phyloP scores from a whole-genome alignment of 2,888 invertebrate genomes.

The Gisinianus flammeolus region DNA sequence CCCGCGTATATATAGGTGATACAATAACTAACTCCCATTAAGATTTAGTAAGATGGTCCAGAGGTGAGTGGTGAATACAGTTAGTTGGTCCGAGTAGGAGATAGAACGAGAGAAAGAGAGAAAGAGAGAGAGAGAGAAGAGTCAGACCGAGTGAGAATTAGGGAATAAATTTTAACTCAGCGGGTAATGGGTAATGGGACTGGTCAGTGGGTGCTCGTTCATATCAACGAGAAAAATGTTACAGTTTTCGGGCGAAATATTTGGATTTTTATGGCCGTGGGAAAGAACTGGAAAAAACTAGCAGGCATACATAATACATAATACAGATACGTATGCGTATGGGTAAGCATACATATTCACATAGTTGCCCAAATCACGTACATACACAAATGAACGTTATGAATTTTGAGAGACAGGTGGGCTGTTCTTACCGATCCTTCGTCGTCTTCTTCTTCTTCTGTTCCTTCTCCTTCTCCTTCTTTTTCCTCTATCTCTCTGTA shows the following conservation, averaged over 20 bases:
- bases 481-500: not conserved
- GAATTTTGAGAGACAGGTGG: slow-evolving; percentile 57
- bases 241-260: slow-evolving; percentile 52
- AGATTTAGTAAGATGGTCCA: slow-evolving; percentile 1
- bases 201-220: slow-evolving; percentile 44
- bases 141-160: slow-evolving; percentile 25
- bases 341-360: not conserved
- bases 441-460: not conserved
- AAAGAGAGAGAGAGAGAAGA: not conserved
- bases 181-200: slow-evolving; percentile 50
- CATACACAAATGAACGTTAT: slow-evolving; percentile 47
- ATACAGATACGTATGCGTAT: not conserved
- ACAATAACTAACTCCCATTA: slow-evolving; percentile 34
- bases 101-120: not conserved
- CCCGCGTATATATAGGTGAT: slow-evolving; percentile 16
- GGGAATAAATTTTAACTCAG: slow-evolving; percentile 50
- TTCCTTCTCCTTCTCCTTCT: not conserved
- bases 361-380: not conserved
- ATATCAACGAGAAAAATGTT: slow-evolving; percentile 43
- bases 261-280: slow-evolving; percentile 56
- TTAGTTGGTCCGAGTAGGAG: not conserved
- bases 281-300: slow-evolving; percentile 47
- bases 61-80: slow-evolving; percentile 6
- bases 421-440: slow-evolving; percentile 42
- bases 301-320: slow-evolving; percentile 4